Conservation (phyloP, 2,888 invertebrate species). For the Parelbella ahira region DNA sequence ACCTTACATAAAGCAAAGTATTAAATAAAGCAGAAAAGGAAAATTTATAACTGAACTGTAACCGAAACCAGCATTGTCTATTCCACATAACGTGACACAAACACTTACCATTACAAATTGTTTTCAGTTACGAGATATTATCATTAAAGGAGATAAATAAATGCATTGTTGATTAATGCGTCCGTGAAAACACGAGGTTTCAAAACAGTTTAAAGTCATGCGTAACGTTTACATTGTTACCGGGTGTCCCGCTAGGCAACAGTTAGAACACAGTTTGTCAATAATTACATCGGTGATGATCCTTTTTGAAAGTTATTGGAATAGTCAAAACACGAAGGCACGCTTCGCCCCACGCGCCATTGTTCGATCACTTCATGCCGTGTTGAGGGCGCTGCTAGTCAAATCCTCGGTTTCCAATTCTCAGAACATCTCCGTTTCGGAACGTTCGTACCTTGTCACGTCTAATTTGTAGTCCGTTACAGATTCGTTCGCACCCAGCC, state of each 20-base stretch:
- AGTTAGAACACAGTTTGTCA: slow-evolving; percentile 59
- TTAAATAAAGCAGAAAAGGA: too few relatives aligned
- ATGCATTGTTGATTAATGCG: slow-evolving; percentile 17
- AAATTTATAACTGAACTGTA: too few relatives aligned
- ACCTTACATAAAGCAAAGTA: too few relatives aligned
- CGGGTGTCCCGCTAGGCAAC: slow-evolving; percentile 64
- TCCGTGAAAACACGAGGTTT: slow-evolving; percentile 26
- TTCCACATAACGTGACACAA: background rate
- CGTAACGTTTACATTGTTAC: slow-evolving; percentile 49
- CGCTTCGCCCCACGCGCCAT: slow-evolving; percentile 61
- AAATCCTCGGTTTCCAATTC: slow-evolving; percentile 77
- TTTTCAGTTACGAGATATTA: slow-evolving; percentile 12
- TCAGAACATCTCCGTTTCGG: slow-evolving; percentile 51
- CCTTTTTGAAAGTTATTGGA: slow-evolving; percentile 62
- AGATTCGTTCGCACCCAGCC: slow-evolving; percentile 31
- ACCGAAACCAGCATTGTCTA: slow-evolving; percentile 1
- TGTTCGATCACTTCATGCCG: slow-evolving; percentile 42
- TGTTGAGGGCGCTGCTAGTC: slow-evolving; percentile 72
- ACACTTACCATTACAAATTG: slow-evolving; percentile 12
- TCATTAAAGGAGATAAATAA: slow-evolving; percentile 18
- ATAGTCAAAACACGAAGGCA: slow-evolving; percentile 69
- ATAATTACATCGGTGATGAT: slow-evolving; percentile 74
- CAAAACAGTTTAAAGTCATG: slow-evolving; percentile 42
- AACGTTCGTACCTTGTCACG: slow-evolving; percentile 57
- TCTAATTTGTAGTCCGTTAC: slow-evolving; percentile 62